These are phyloP conservation scores for Catharus ustulatus DNA, from an alignment of 2,797 vertebrate species.

Conservation along the genomic window DNA sequence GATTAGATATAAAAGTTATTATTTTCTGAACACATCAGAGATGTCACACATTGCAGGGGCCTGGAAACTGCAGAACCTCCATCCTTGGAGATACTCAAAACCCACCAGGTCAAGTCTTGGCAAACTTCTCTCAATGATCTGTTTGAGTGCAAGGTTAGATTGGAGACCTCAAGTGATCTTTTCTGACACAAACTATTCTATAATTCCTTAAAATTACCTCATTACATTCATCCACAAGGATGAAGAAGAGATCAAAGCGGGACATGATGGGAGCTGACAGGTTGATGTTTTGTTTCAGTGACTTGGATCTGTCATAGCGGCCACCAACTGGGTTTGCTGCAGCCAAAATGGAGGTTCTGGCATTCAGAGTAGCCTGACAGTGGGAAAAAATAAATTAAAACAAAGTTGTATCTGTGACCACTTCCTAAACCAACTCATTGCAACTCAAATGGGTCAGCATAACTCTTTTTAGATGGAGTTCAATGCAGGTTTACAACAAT, in stretches of 20 bases:
- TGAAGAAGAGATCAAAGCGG: constrained; percentile 98
- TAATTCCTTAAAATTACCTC: constrained; percentile 80
- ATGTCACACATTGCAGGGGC: neutral
- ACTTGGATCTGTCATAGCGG: constrained; percentile 95
- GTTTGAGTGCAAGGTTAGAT: neutral
- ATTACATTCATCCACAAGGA: constrained; percentile 97
- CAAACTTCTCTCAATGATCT: neutral
- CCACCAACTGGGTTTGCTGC: constrained; percentile 94
- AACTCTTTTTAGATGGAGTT: neutral
- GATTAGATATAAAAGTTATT: neutral
- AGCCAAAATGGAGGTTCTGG: constrained; percentile 96
- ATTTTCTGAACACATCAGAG: neutral
- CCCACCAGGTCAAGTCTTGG: neutral
- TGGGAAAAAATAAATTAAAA: neutral
- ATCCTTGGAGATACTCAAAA: neutral
- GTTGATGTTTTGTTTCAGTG: constrained; percentile 97
- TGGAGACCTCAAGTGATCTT: neutral
- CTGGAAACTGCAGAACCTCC: neutral
- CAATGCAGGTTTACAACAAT: neutral
- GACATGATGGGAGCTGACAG: constrained; percentile 98
- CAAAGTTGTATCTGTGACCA: neutral
- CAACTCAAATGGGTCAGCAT: neutral
- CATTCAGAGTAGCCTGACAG: constrained; percentile 93
- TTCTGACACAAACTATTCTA: neutral
- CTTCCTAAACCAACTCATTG: neutral